Evolutionary conservation across 2,797 vertebrate species (phyloP).

Genomic region (Knipowitschia caucasica): DNA sequence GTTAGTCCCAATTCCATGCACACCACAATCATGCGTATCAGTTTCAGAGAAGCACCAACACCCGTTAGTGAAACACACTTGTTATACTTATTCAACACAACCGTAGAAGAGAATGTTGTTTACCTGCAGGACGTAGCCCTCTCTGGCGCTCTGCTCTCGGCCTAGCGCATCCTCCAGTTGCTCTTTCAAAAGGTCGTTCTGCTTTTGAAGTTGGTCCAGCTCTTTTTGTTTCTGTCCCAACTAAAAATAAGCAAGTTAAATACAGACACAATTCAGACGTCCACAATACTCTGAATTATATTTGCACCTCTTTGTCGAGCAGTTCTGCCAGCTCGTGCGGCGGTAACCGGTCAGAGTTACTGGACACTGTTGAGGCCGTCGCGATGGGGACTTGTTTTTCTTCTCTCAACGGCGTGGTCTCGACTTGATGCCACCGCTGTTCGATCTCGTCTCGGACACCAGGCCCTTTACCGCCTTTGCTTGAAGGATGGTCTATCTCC

Average conservation of each 20-base stretch:
- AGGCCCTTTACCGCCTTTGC: constrained; percentile 69
- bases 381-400: constrained; percentile 94
- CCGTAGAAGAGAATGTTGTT: neutral
- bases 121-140: constrained; percentile 97
- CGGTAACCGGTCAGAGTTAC: constrained; percentile 69
- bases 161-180: constrained; percentile 89
- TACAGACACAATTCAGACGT: neutral
- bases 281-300: neutral
- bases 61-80: constrained; percentile 60
- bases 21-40: constrained; percentile 78
- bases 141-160: constrained; percentile 88
- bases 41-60: constrained; percentile 59
- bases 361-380: constrained; percentile 31
- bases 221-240: constrained; percentile 93
- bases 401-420: constrained; percentile 90
- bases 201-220: constrained; percentile 86
- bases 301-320: constrained; percentile 92
- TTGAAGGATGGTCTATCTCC: constrained; percentile 81
- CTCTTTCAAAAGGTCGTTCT: constrained; percentile 90
- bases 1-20: constrained; percentile 83
- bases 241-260: constrained; percentile 54
- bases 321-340: constrained; percentile 82
- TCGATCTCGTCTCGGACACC: constrained; percentile 90
- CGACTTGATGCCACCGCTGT: constrained; percentile 96
- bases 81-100: constrained; percentile 25